Evolutionary conservation across 2,888 invertebrate genomes (phyloP), one percentile per base, ranked within the genome.

Genomic region (Fragum whitleyi): DNA sequence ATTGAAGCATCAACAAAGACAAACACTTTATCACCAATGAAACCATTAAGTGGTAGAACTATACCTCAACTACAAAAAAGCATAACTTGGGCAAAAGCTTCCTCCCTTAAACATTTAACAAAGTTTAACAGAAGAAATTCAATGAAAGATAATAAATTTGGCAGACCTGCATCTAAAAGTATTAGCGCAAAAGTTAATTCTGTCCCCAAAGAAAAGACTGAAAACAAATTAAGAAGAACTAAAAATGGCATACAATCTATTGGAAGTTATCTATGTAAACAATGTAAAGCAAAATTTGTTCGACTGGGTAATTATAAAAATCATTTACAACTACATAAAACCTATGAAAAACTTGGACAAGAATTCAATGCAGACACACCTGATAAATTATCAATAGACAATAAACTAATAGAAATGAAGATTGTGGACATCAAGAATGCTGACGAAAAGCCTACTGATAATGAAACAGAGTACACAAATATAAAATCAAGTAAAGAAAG

Each of bases 281-380:
- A 39, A 21, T 75, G 75, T 59, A 26, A 55, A 19, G 57, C 59
- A n/a, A 69, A 68, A 29, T 75, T 75, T 59, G 47, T 29, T 19
- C 53, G 68, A 29, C n/a, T 39, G 23, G 75, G 75, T 7, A 75
- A 75, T 42, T 75, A 39, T 11, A 75, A 42, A 68, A 75, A 75
- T 29, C 75, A 75, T 28, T 1, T 68, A 11, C 7, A n/a, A 19
- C 47, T 75, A 6, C 75, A 75, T 36, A 42, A 72, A 29, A 51
- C 26, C 11, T 57, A 57, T 57, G 28, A 26, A 5, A n/a, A 61
- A 32, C 32, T 61, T 3, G n/a, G 7, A n/a, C 14, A 61, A 61
- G 36, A 61, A 26, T 26, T 57, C 11, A 61, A 14, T 32, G 32
- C 1, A n/a, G 36, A 61, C 32, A 32, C 19, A 6, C 16, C n/a